These are phyloP conservation scores for Vanessa tameamea DNA, from an alignment of 1,140 invertebrate genomes.

Conservation along the genomic window DNA sequence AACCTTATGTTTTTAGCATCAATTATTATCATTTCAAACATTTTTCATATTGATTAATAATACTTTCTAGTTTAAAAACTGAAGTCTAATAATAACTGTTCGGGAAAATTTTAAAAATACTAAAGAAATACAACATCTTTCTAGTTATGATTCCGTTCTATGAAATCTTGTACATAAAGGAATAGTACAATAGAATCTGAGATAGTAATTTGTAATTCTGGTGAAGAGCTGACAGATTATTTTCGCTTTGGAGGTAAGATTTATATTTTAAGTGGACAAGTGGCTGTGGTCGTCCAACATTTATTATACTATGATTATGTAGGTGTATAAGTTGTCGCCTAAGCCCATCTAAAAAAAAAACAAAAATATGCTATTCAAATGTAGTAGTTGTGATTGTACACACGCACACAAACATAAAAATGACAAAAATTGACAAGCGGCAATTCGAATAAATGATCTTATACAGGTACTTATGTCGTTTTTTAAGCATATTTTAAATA, in stretches of 20 bases:
- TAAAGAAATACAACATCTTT: not conserved
- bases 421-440: too few relatives aligned
- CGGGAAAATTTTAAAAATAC: not conserved
- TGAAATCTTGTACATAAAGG: conserved; percentile 13
- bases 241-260: not conserved
- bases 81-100: not conserved
- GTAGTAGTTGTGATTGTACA: too few relatives aligned
- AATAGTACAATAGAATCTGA: conserved; percentile 15
- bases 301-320: not conserved
- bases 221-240: conserved; percentile 25
- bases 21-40: too few relatives aligned
- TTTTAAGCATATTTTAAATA: too few relatives aligned
- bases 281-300: not conserved
- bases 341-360: too few relatives aligned
- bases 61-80: not conserved
- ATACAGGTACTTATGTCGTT: too few relatives aligned
- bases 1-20: too few relatives aligned
- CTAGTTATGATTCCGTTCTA: not conserved
- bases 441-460: too few relatives aligned
- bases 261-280: not conserved
- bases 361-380: too few relatives aligned
- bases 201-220: conserved; percentile 19
- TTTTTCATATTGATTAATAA: too few relatives aligned
- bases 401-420: too few relatives aligned
- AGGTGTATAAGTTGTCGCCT: too few relatives aligned